These are phyloP conservation scores for Semnornis frantzii DNA, from an alignment of 2,113 vertebrate species.

Conservation along the genomic window DNA sequence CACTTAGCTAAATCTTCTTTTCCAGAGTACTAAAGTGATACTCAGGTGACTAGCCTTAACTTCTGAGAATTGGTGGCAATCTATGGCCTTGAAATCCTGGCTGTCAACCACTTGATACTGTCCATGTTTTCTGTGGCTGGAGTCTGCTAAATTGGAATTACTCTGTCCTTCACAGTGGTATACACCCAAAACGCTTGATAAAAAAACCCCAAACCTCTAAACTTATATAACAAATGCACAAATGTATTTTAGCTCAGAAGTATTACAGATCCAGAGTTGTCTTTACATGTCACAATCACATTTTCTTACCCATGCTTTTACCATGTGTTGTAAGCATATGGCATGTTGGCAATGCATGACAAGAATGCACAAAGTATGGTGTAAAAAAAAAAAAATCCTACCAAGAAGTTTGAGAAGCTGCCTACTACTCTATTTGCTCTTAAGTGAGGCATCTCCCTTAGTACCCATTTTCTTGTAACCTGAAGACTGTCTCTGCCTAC, in stretches of 20 bases:
- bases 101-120: background rate
- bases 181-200: background rate
- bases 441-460: constrained; percentile 4
- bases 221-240: constrained; percentile 57
- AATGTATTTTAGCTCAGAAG: constrained; percentile 54
- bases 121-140: background rate
- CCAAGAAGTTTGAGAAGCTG: constrained; percentile 55
- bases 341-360: constrained; percentile 68
- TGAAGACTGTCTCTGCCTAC: background rate
- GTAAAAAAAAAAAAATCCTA: constrained; percentile 1
- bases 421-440: constrained; percentile 22
- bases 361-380: constrained; percentile 60
- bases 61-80: background rate
- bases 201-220: background rate
- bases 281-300: constrained; percentile 68
- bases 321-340: constrained; percentile 73
- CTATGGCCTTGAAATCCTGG: background rate
- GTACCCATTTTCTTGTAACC: background rate
- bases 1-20: background rate
- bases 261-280: constrained; percentile 41
- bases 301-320: constrained; percentile 67
- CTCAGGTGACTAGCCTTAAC: background rate
- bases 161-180: background rate
- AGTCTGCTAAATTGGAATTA: background rate
- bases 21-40: background rate